Evolutionary conservation across 2,113 vertebrate species (phyloP), one percentile per base, ranked within the genome.

Genomic region (Menura novaehollandiae): DNA sequence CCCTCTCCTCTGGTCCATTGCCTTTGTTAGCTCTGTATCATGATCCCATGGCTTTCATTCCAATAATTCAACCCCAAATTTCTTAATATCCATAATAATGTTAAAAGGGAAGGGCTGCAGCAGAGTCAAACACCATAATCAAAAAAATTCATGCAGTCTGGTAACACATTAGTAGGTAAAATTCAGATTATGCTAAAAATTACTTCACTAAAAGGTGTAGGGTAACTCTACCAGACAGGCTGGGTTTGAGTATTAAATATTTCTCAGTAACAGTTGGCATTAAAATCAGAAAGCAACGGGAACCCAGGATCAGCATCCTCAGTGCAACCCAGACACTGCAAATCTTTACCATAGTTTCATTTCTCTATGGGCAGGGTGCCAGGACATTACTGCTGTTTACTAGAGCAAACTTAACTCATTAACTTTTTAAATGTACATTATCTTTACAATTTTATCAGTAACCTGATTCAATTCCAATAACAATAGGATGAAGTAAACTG

Each of bases 141-240:
- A 91, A 72, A 89, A 51, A 71, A 85, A 84, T 2, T 18, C 88
- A 95, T 92, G 89, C 93, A 96, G 83, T 75, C 64, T 95, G 86
- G 30, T 78, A 94, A 95, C 28, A 93, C 67, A 35, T 84, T 71
- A 84, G 73, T 43, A 64, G 51, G 91, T 64, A 86, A 77, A 83
- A 96, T 71, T 80, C 85, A 69, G 51, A 80, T 78, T 89, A 77
- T 78, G 73, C 64, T 89, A 86, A 74, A 83, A 73, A 67, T 76
- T 11, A 62, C 72, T 89, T 92, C 68, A 80, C 76, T 89, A 58
- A 56, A 43, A 85, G 19, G 15, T 52, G 33, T 3, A 75, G 52
- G 47, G 74, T 11, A 80, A 41, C 33, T 81, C 59, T 67, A 77
- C 44, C 72, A 64, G 52, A 55, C 56, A 94, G 79, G 33, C 92